Percentiles rank a stretch among this genome's conserved stretches.
Conservation (phyloP, 2,113 vertebrate species). For the Panthera uncia region DNA sequence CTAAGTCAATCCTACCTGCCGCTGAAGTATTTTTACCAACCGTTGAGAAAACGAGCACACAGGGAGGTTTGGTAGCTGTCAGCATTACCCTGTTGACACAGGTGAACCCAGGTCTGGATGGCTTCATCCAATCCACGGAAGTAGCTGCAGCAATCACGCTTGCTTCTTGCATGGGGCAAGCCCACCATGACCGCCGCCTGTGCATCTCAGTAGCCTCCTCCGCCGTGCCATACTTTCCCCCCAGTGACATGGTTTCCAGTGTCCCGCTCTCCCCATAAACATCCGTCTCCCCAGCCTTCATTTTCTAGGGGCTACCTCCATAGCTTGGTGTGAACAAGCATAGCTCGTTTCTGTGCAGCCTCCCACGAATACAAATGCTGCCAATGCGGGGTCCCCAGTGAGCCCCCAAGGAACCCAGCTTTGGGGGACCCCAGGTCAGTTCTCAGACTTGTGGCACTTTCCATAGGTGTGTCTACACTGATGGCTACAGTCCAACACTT, state of each 20-base stretch:
- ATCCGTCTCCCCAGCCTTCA: not conserved
- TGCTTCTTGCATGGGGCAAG: too few relatives aligned
- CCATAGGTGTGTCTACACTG: not conserved
- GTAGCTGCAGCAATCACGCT: not conserved
- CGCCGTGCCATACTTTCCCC: accelerated
- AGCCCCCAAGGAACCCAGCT: not conserved
- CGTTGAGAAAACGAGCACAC: not conserved
- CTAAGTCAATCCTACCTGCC: not conserved
- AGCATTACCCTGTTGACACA: not conserved
- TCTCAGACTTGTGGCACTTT: not conserved
- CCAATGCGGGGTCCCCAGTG: not conserved
- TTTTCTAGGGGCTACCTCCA: not conserved
- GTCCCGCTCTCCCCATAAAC: not conserved
- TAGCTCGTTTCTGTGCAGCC: not conserved
- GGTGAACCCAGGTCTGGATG: not conserved
- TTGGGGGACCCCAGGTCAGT: not conserved
- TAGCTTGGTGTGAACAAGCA: not conserved
- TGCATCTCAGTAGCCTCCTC: accelerated
- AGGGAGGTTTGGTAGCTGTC: too few relatives aligned
- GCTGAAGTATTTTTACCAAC: not conserved
- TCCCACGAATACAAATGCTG: not conserved
- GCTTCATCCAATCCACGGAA: not conserved
- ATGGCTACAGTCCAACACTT: not conserved
- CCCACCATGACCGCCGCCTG: accelerated
- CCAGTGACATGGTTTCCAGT: not conserved